Evolutionary conservation across 2,113 vertebrate species (phyloP).

Genomic region (Macquaria ambigua): DNA sequence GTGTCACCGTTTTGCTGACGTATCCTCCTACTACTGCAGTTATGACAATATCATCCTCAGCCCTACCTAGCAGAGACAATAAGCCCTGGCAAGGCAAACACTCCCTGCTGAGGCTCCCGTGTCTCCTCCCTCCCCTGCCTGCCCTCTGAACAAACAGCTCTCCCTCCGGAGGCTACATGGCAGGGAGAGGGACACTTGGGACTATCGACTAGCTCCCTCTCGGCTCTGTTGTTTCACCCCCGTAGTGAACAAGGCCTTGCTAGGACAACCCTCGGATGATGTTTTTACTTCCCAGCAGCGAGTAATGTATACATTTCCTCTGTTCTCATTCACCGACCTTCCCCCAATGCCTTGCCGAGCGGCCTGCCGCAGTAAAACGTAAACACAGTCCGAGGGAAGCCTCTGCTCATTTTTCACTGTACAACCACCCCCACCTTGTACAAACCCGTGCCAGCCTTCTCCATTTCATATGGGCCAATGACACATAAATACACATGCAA

Average conservation of each 20-base stretch:
- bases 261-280: slow-evolving; percentile 17
- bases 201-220: slow-evolving; percentile 30
- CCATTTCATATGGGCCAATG: slow-evolving; percentile 52
- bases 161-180: slow-evolving; percentile 50
- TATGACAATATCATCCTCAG: slow-evolving; percentile 10
- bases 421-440: slow-evolving; percentile 21
- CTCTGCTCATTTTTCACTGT: slow-evolving; percentile 52
- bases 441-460: slow-evolving; percentile 46
- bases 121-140: slow-evolving; percentile 38
- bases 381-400: slow-evolving; percentile 64
- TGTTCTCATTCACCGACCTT: slow-evolving; percentile 16
- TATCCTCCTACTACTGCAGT: slow-evolving; percentile 11
- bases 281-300: slow-evolving; percentile 40
- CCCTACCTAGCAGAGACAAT: slow-evolving; percentile 36
- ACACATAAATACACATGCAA: slow-evolving; percentile 40
- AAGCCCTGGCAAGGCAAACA: slow-evolving; percentile 57
- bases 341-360: not conserved
- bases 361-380: slow-evolving; percentile 50
- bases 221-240: slow-evolving; percentile 33
- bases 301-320: slow-evolving; percentile 39
- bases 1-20: slow-evolving; percentile 36
- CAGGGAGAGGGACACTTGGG: slow-evolving; percentile 37
- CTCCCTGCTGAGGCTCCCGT: slow-evolving; percentile 45
- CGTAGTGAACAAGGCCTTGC: slow-evolving; percentile 23
- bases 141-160: slow-evolving; percentile 69